Evolutionary conservation across 2,797 vertebrate species (phyloP), one percentile per base, ranked within the genome.

Genomic region (Acanthurus lineatus): DNA sequence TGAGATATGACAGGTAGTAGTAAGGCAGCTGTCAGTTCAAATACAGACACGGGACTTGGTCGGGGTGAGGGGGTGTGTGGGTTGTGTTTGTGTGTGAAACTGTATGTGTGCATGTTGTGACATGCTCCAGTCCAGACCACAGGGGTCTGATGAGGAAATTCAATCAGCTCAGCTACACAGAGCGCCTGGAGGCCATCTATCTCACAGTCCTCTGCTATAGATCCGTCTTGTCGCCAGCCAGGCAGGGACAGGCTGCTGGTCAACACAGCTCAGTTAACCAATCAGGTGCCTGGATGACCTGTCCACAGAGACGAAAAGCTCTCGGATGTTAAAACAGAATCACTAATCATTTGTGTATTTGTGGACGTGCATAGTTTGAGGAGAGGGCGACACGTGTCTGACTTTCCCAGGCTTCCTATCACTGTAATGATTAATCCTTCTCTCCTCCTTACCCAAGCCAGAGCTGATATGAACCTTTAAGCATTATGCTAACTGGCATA

Each of bases 1-100:
- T 69, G 79, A 85, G 90, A 89, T 88, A 90, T 88, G 87, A 89
- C 81, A 69, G 47, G 56, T 82, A 77, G 83, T 84, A 88, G 84
- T 95, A 94, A 95, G 94, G 94, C 94, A 94, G 91, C 93, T 88
- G 92, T 94, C 91, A 93, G 90, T 88, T 91, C 77, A 84, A 77
- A 89, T 90, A 91, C 89, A 92, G 83, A 93, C 90, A 67, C 75
- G 72, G 80, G 84, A 85, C 74, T 64, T 76, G 67, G 85, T 84
- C 85, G 17, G 76, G 49, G 69, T 61, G 56, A 25, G 59, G 4
- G 53, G 42, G 65, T 44, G 69, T 28, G 83, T 73, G 81, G 38
- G 71, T 76, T 70, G 67, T 59, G 77, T 67, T 42, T 32, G 74
- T 25, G 70, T 28, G 69, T 9, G 40, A 6, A 63, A 16, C 69